Conservation (phyloP, 2,113 vertebrate species). For the Gallinago undulata region DNA sequence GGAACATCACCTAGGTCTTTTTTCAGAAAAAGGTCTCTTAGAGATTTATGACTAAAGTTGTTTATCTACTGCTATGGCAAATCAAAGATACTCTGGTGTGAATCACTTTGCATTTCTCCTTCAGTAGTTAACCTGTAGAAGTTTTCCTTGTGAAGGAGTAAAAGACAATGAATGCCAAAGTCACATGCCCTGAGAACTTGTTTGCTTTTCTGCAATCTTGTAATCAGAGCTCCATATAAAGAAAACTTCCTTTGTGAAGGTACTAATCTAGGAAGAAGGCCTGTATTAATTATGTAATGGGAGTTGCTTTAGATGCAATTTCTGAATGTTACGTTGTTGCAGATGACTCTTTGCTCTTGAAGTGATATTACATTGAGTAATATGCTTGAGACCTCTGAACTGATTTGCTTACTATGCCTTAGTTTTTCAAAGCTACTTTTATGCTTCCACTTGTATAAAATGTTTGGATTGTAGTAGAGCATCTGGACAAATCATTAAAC, state of each 20-base stretch:
- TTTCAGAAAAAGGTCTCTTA: neutral
- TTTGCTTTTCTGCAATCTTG: slow-evolving; percentile 31
- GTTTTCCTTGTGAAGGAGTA: slow-evolving; percentile 36
- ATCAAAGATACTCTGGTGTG: slow-evolving; percentile 16
- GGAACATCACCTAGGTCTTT: fast-evolving
- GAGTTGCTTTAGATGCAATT: neutral
- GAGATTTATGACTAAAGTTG: neutral
- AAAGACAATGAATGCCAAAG: slow-evolving; percentile 15
- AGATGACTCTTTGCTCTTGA: slow-evolving; percentile 30
- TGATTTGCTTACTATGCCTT: slow-evolving; percentile 30
- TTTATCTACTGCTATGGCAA: slow-evolving; percentile 25
- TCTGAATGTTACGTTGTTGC: neutral
- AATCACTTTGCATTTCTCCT: slow-evolving; percentile 55
- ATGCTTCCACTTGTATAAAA: neutral
- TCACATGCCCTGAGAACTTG: slow-evolving; percentile 7
- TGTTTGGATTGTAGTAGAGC: neutral
- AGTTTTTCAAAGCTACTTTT: slow-evolving; percentile 38
- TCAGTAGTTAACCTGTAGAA: neutral
- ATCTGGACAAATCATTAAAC: neutral
- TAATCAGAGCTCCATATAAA: slow-evolving; percentile 28
- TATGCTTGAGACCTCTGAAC: neutral
- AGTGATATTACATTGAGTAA: neutral
- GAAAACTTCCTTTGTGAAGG: neutral
- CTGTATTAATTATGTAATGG: neutral
- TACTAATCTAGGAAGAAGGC: neutral